These are phyloP conservation scores for Syngnathus scovelli DNA, from an alignment of 2,113 vertebrate species.

Conservation along the genomic window DNA sequence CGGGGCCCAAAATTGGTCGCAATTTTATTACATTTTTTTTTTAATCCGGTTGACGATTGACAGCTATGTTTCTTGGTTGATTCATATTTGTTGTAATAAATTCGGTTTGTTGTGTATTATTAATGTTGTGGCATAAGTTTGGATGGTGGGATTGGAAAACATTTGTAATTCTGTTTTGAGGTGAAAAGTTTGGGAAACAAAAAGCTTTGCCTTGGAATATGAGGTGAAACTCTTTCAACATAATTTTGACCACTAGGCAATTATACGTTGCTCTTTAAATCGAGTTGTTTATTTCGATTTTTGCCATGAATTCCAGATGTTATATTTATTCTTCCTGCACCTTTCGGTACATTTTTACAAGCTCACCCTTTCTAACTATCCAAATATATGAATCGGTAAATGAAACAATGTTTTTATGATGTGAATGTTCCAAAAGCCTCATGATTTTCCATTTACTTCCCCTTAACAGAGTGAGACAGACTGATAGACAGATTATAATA, in stretches of 20 bases:
- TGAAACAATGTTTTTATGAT: background rate
- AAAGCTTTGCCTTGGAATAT: background rate
- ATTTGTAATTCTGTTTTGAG: background rate
- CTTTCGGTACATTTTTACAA: background rate
- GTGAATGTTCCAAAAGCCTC: background rate
- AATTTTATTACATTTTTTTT: background rate
- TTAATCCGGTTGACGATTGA: background rate
- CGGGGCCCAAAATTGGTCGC: background rate
- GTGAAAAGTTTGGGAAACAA: background rate
- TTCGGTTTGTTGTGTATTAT: background rate
- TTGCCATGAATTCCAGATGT: background rate
- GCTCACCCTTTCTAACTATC: background rate
- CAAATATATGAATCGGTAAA: background rate
- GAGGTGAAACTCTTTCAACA: background rate
- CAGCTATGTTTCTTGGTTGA: background rate
- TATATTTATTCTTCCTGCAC: background rate
- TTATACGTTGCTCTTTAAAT: background rate
- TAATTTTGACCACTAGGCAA: background rate
- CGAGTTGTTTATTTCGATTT: background rate
- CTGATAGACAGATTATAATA: constrained; percentile 53
- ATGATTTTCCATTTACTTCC: background rate
- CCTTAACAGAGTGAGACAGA: constrained; percentile 44
- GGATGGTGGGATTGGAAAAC: background rate
- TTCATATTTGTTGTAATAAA: background rate
- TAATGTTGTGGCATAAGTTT: background rate